Evolutionary conservation across 2,888 invertebrate genomes (phyloP).

Genomic region (Shargacucullia verbasci): DNA sequence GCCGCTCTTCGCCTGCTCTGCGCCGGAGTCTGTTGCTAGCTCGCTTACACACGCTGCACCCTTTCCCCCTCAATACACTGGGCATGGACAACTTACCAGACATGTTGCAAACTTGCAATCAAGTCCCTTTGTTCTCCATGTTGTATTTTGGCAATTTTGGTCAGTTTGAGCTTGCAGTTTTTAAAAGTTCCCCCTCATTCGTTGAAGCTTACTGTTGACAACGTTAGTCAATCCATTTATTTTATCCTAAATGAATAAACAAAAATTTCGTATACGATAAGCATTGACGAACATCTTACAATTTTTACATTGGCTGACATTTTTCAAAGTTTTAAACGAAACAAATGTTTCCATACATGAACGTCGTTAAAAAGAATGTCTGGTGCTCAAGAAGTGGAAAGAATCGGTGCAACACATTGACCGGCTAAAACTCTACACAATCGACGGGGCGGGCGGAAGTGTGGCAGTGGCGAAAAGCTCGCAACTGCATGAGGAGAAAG

Average conservation of each 20-base stretch:
- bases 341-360: slow-evolving; percentile 38
- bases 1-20: slow-evolving; percentile 80
- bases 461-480: slow-evolving; percentile 88
- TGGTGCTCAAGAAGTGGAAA: slow-evolving; percentile 68
- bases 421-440: slow-evolving; percentile 80
- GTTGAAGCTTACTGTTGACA: background rate
- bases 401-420: slow-evolving; percentile 78
- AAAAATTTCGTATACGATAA: background rate
- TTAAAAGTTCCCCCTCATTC: slow-evolving; percentile 5
- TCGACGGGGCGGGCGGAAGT: slow-evolving; percentile 86
- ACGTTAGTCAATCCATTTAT: background rate
- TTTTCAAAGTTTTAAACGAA: slow-evolving; percentile 16
- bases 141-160: slow-evolving; percentile 26
- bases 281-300: no score
- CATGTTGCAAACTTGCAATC: slow-evolving; percentile 51
- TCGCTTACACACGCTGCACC: slow-evolving; percentile 72
- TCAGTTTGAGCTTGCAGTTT: slow-evolving; percentile 7
- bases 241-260: background rate
- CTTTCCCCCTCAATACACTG: slow-evolving; percentile 60
- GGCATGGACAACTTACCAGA: slow-evolving; percentile 55
- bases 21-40: slow-evolving; percentile 75
- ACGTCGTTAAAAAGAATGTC: slow-evolving; percentile 56
- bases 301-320: background rate
- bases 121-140: slow-evolving; percentile 51
- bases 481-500: slow-evolving; percentile 88